phyloP scores from a whole-genome alignment of 2,113 vertebrate genomes.

The Centropus bengalensis region DNA sequence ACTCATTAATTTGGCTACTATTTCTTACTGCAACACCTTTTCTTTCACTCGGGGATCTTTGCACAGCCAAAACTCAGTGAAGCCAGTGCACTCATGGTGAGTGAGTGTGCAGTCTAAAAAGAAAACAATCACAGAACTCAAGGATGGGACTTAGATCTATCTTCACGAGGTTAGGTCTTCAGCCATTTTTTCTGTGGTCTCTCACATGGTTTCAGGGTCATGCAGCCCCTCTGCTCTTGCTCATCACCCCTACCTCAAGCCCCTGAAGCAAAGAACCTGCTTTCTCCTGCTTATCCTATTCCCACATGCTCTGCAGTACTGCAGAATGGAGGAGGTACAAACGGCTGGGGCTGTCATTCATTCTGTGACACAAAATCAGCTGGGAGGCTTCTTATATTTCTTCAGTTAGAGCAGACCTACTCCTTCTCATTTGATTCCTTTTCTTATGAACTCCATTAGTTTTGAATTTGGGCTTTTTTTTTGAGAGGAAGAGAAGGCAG shows the following conservation, averaged over 20 bases:
- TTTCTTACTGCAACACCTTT: background rate
- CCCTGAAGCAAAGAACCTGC: background rate
- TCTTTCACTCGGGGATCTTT: background rate
- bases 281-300: background rate
- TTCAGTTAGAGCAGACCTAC: background rate
- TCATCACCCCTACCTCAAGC: background rate
- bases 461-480: background rate
- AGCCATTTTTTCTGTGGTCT: background rate
- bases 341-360: background rate
- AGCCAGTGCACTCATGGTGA: rapidly evolving
- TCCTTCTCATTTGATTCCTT: background rate
- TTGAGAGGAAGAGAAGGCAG: background rate
- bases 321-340: background rate
- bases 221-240: background rate
- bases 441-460: background rate
- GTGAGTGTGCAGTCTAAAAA: background rate
- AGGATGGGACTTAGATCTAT: background rate
- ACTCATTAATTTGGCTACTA: background rate
- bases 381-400: background rate
- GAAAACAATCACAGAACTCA: background rate
- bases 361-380: background rate
- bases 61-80: background rate
- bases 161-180: background rate
- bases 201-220: background rate
- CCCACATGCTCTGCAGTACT: background rate